Percentiles rank a stretch among this genome's conserved stretches.
These are phyloP conservation scores for Conops quadrifasciatus DNA, from an alignment of 2,888 invertebrate species.

Conservation along the genomic window DNA sequence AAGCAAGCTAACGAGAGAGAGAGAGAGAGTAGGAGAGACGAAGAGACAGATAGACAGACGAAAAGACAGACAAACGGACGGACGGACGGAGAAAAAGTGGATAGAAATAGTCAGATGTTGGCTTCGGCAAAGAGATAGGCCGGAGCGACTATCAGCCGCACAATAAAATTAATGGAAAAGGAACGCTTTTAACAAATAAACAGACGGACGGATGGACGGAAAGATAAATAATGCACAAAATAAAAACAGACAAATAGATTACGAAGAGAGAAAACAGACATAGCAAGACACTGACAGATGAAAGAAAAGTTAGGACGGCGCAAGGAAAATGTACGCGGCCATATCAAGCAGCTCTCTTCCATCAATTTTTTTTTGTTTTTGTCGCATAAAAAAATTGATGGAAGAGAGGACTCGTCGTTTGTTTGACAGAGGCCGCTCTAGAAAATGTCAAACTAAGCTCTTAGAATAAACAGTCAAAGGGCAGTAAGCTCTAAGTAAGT, in stretches of 20 bases:
- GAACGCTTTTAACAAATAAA: no score
- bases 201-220: background rate
- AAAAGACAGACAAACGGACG: slow-evolving; percentile 15
- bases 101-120: background rate
- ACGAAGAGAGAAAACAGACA: background rate
- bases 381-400: no score
- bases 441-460: no score
- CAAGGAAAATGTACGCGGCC: background rate
- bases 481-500: no score
- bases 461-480: no score
- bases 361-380: no score
- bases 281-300: background rate
- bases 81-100: background rate
- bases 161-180: background rate
- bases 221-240: background rate
- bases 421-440: no score
- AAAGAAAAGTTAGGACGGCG: background rate
- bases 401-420: no score
- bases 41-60: background rate
- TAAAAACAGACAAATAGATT: no score
- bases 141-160: no score
- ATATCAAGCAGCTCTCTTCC: background rate
- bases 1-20: background rate
- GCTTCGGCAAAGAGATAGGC: background rate
- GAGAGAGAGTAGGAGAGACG: background rate